These are phyloP conservation scores for Babylonia areolata DNA, from an alignment of 1,140 invertebrate species.

Conservation along the genomic window DNA sequence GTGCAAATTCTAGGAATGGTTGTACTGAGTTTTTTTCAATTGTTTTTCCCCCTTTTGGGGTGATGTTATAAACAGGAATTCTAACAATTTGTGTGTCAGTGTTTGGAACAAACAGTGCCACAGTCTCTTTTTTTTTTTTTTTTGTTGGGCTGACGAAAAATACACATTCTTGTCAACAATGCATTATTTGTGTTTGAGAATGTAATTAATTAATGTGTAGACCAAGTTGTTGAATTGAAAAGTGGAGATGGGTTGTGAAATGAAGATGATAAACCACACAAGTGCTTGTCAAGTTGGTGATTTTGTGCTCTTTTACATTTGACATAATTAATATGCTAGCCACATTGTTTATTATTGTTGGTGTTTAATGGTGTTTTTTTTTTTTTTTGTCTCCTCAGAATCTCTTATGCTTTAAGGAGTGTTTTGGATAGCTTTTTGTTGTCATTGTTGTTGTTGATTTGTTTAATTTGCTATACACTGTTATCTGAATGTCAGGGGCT, in stretches of 20 bases:
- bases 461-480: not conserved
- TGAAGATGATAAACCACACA: not conserved
- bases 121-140: not conserved
- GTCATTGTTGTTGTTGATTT: not conserved
- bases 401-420: not conserved
- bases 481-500: no score
- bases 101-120: not conserved
- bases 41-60: not conserved
- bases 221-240: slow-evolving; percentile 11
- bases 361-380: not conserved
- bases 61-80: not conserved
- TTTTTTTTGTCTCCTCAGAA: not conserved
- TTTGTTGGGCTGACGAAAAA: not conserved
- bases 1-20: no score
- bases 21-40: not conserved
- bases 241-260: slow-evolving; percentile 6
- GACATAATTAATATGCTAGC: not conserved
- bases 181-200: not conserved
- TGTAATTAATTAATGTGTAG: not conserved
- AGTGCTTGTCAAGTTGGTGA: not conserved
- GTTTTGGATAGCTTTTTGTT: no score
- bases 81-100: not conserved
- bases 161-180: slow-evolving; percentile 7
- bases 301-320: not conserved
- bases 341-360: not conserved